phyloP scores from a whole-genome alignment of 2,113 vertebrate species.

The Scolopax mira region DNA sequence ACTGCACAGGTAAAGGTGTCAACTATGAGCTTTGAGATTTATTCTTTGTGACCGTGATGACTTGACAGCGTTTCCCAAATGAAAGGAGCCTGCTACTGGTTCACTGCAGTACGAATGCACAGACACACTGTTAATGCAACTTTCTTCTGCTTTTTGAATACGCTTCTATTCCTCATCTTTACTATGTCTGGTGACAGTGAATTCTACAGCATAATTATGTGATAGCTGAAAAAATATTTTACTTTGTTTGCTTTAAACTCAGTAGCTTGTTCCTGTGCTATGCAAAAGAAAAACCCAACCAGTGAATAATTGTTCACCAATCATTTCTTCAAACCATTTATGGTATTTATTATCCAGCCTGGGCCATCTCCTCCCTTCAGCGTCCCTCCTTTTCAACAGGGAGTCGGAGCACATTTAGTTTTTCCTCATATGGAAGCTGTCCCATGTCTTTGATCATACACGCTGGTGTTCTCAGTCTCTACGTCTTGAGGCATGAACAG shows the following conservation, averaged over 20 bases:
- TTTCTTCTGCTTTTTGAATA: neutral
- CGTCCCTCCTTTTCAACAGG: neutral
- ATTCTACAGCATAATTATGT: neutral
- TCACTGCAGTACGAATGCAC: neutral
- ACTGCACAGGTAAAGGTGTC: neutral
- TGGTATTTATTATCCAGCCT: neutral
- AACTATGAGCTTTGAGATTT: neutral
- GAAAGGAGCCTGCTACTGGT: neutral
- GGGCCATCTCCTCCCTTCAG: neutral
- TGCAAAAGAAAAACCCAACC: neutral
- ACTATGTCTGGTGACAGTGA: neutral
- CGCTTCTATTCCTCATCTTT: neutral
- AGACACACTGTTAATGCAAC: neutral
- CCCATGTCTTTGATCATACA: neutral
- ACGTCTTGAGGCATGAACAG: neutral
- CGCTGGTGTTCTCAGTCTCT: neutral
- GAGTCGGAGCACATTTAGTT: neutral
- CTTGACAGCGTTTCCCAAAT: neutral
- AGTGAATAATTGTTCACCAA: neutral
- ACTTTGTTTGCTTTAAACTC: neutral
- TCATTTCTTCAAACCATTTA: neutral
- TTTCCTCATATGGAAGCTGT: neutral
- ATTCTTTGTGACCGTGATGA: neutral
- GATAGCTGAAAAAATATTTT: neutral
- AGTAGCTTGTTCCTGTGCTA: neutral